Conservation (phyloP, 2,113 vertebrate species). For the Calyptommatus sinebrachiatus region DNA sequence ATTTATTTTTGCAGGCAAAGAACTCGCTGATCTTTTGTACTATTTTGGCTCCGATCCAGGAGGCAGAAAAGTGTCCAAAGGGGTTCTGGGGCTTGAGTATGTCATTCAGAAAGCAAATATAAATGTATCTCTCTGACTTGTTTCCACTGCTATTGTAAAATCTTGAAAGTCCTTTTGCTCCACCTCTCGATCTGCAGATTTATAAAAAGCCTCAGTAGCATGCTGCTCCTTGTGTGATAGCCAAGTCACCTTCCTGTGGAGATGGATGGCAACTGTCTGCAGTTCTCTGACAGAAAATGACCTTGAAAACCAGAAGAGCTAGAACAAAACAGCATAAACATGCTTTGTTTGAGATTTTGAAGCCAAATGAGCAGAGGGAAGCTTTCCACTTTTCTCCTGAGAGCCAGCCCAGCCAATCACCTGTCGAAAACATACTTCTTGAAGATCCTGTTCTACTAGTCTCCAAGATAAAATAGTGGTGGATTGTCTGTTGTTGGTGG, state of each 20-base stretch:
- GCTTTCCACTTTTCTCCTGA: not conserved
- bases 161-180: not conserved
- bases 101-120: not conserved
- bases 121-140: not conserved
- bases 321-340: not conserved
- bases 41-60: not conserved
- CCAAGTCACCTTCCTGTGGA: constrained; percentile 18
- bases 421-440: not conserved
- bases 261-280: not conserved
- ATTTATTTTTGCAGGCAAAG: too few species aligned
- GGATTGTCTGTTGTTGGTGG: not conserved
- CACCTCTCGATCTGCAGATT: not conserved
- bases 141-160: not conserved
- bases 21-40: not conserved
- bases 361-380: not conserved
- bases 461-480: not conserved
- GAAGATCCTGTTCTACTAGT: not conserved
- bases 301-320: constrained; percentile 1
- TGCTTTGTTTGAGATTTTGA: not conserved
- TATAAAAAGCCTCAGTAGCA: constrained; percentile 6
- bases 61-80: not conserved
- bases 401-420: not conserved
- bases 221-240: constrained; percentile 3
- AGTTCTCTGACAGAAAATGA: constrained; percentile 8
- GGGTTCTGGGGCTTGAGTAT: not conserved